Percentiles rank a stretch among this genome's conserved stretches.
Conservation (phyloP, 2,797 vertebrate species). For the Gymnoscopelus microlampas region DNA sequence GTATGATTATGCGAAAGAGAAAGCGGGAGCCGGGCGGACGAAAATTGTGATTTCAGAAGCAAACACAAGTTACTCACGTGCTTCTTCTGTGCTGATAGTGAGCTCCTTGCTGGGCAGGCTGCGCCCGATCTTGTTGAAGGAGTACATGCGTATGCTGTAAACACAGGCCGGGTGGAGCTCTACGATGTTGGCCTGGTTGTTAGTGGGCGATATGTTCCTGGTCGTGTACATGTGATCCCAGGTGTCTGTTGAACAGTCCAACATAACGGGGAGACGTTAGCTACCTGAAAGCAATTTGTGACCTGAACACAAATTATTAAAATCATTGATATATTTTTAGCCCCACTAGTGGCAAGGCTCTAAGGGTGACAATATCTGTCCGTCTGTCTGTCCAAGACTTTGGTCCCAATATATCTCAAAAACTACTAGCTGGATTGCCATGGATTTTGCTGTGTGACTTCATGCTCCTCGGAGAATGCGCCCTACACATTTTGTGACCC, state of each 20-base stretch:
- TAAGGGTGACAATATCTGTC: too few relatives aligned
- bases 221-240: conserved; percentile 99
- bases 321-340: too few relatives aligned
- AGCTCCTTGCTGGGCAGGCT: conserved; percentile 98
- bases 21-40: neutral
- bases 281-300: neutral
- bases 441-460: too few relatives aligned
- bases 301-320: too few relatives aligned
- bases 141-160: conserved; percentile 99
- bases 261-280: neutral
- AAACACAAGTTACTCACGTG: conserved; percentile 79
- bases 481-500: too few relatives aligned
- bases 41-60: neutral
- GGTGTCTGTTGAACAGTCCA: conserved; percentile 82
- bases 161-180: conserved; percentile 95
- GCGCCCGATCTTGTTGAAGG: conserved; percentile 98
- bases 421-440: too few relatives aligned
- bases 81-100: conserved; percentile 97
- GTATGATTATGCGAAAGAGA: neutral
- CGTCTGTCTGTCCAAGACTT: too few relatives aligned
- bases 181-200: conserved; percentile 98
- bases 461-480: too few relatives aligned
- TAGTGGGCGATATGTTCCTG: conserved; percentile 96
- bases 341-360: too few relatives aligned
- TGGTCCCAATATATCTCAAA: too few relatives aligned